phyloP scores from a whole-genome alignment of 2,113 vertebrate genomes.

The Dasyornis broadbenti region DNA sequence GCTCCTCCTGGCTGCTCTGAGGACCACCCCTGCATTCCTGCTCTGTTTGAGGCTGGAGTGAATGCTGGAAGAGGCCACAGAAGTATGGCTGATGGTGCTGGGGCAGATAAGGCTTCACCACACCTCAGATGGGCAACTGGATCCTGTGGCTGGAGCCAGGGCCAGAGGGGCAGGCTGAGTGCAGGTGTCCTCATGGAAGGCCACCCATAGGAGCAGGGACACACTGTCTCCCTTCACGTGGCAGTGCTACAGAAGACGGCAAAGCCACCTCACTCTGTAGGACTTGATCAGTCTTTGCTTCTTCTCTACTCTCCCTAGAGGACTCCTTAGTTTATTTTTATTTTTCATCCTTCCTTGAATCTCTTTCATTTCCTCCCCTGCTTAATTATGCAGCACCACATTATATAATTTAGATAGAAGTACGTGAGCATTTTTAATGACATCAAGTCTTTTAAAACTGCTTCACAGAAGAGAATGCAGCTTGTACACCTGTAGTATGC shows the following conservation, averaged over 20 bases:
- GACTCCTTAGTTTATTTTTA: slow-evolving; percentile 11
- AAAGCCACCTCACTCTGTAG: neutral
- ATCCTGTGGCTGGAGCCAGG: neutral
- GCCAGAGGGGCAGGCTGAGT: neutral
- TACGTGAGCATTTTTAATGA: neutral
- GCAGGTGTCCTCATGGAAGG: neutral
- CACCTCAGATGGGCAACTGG: neutral
- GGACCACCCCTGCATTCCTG: neutral
- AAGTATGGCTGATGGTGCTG: neutral
- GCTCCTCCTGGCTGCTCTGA: neutral
- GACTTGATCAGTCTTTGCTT: neutral
- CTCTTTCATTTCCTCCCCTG: slow-evolving; percentile 26
- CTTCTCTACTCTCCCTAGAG: slow-evolving; percentile 1
- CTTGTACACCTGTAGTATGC: neutral
- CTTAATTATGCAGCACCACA: neutral
- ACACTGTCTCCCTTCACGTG: accelerated
- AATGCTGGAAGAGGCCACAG: neutral
- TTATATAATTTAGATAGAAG: neutral
- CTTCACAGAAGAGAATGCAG: neutral
- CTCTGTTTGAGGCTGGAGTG: neutral
- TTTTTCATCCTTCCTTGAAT: slow-evolving; percentile 19
- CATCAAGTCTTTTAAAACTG: neutral
- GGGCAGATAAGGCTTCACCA: neutral
- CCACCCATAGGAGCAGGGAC: accelerated
- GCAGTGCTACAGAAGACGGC: neutral